phyloP scores from a whole-genome alignment of 2,888 invertebrate genomes.

The Hydrotaea diabolus region DNA sequence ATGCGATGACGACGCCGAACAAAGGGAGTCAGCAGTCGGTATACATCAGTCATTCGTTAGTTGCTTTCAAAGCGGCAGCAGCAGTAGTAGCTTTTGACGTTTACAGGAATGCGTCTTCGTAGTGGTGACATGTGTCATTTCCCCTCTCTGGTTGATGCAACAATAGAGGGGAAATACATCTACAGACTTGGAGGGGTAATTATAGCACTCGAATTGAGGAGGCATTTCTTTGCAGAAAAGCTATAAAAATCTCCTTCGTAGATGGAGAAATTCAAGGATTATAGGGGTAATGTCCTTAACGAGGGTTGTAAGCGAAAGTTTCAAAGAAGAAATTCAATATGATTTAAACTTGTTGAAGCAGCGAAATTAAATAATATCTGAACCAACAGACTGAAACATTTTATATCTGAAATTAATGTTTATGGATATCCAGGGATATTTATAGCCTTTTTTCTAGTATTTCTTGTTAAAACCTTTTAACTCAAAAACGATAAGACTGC shows the following conservation, averaged over 20 bases:
- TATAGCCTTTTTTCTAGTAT: too few species aligned
- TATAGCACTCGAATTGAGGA: slow-evolving; percentile 46
- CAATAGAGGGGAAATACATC: slow-evolving; percentile 7
- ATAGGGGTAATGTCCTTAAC: neutral
- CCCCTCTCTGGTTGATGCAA: slow-evolving; percentile 46
- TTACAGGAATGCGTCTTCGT: slow-evolving; percentile 47
- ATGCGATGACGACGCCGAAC: slow-evolving; percentile 22
- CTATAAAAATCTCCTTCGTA: slow-evolving; percentile 11
- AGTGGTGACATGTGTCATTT: slow-evolving; percentile 17
- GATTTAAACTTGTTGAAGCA: too few species aligned
- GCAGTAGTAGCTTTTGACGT: slow-evolving; percentile 44
- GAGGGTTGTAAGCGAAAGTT: neutral
- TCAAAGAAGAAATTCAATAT: neutral
- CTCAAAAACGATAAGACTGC: too few species aligned
- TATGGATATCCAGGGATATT: too few species aligned
- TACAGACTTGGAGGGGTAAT: slow-evolving; percentile 59
- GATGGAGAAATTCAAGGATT: neutral
- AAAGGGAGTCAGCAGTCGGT: slow-evolving; percentile 19
- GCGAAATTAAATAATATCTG: too few species aligned
- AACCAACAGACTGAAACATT: too few species aligned
- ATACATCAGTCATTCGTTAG: slow-evolving; percentile 58
- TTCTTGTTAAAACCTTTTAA: too few species aligned
- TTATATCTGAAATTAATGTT: too few species aligned
- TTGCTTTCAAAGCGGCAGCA: slow-evolving; percentile 20
- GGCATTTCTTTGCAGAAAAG: slow-evolving; percentile 11